Evolutionary conservation across 2,888 invertebrate genomes (phyloP).

Genomic region (Dusona sp.): DNA sequence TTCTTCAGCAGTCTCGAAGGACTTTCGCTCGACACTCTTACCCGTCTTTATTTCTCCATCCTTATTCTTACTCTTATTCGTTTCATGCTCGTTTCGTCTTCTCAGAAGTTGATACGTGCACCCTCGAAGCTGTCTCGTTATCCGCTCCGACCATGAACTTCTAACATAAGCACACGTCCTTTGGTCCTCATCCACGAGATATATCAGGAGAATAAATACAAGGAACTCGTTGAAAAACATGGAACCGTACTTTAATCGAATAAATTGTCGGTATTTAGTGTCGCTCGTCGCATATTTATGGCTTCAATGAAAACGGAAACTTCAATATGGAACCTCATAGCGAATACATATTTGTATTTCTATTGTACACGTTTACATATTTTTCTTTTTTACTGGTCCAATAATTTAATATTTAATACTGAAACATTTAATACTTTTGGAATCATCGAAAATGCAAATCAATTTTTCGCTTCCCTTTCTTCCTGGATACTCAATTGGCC

Average conservation of each 20-base stretch:
- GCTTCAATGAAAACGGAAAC: not conserved
- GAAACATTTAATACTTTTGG: not conserved
- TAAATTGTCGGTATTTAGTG: not conserved
- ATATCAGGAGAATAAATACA: slow-evolving; percentile 11
- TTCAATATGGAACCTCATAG: not conserved
- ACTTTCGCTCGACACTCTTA: slow-evolving; percentile 59
- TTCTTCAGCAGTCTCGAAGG: slow-evolving; percentile 23
- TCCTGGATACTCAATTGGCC: not conserved
- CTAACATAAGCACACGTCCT: slow-evolving; percentile 27
- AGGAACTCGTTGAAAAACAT: not conserved
- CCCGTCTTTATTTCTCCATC: slow-evolving; percentile 46
- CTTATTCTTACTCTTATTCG: slow-evolving; percentile 57
- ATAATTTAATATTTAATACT: not conserved
- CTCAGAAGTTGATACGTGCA: slow-evolving; percentile 65
- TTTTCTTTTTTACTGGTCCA: not conserved
- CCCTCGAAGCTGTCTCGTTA: slow-evolving; percentile 63
- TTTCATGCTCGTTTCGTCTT: slow-evolving; percentile 60
- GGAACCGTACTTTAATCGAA: slow-evolving; percentile 13
- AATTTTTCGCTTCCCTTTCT: not conserved
- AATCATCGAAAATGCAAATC: not conserved
- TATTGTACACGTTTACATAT: not conserved
- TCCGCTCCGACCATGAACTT: slow-evolving; percentile 58
- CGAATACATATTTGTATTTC: not conserved
- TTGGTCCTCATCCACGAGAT: slow-evolving; percentile 32
- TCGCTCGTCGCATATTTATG: not conserved